Evolutionary conservation across 2,888 invertebrate species (phyloP), one percentile per base, ranked within the genome.

Genomic region (Corbicula japonica): DNA sequence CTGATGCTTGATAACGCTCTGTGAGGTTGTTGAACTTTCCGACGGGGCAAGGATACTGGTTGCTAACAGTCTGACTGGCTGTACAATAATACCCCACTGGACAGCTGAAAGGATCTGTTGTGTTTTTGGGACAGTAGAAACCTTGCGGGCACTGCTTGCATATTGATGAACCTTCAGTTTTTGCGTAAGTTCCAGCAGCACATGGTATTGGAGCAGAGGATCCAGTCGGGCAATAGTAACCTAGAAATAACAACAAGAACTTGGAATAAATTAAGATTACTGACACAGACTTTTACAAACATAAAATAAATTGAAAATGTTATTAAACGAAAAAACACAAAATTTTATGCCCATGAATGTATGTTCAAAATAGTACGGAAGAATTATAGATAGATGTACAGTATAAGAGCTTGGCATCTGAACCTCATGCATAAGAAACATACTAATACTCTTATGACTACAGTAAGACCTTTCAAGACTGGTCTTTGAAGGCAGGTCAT

Each of bases 11-110:
- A 32, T 76, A 74, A 52, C 88, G 75, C 32, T 89, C 90, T 0
- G 92, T 92, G 18, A 88, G 72, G 70, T 93, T 92, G 85, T 90
- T 91, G 79, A 87, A 93, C 26, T 86, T 92, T 2, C 93, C 93
- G 0, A 76, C 80, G 5, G 88, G 87, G 75, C 93, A 93, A 0
- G 92, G 89, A 32, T 86, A 80, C 32, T 69, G 63, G 44, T 62
- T 73, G 2, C 87, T 84, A 6, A 77, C 62, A 8, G 38, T 44
- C 18, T 88, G 85, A 0, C 72, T 63, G 0, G 82, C 79, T 1
- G 80, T 76, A 68, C 93, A 93, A 72, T 87, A 90, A 74, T 92
- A 87, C 21, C 92, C 92, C 32, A 75, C 82, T 0, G 92, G 92
- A 75, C 93, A 93, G 8, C 87, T 81, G 32, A 88, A 62, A 5